phyloP scores from a whole-genome alignment of 2,113 vertebrate species.

The Microcebus jonahi region DNA sequence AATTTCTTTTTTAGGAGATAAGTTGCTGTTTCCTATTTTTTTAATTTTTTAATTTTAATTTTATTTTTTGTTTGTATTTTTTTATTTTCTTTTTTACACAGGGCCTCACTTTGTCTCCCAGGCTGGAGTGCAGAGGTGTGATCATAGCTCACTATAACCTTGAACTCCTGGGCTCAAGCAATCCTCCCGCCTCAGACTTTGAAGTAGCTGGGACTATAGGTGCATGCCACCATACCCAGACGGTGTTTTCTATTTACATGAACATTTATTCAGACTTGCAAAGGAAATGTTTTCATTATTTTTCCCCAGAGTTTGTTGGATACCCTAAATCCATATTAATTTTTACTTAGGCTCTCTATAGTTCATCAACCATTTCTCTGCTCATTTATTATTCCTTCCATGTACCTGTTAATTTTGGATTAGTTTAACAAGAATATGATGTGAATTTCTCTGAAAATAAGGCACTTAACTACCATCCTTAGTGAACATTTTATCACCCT shows the following conservation, averaged over 20 bases:
- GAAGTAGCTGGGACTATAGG: too few species aligned
- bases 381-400: neutral
- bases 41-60: too few species aligned
- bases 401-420: neutral
- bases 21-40: neutral
- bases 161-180: neutral
- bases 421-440: neutral
- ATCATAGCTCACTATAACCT: neutral
- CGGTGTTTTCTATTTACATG: neutral
- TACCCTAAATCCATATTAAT: neutral
- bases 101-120: too few species aligned
- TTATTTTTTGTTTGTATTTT: too few species aligned
- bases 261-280: neutral
- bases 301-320: neutral
- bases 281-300: neutral
- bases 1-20: neutral
- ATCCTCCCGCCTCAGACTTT: too few species aligned
- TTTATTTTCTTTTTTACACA: too few species aligned
- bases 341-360: neutral
- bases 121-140: too few species aligned
- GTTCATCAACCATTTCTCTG: neutral
- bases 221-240: too few species aligned
- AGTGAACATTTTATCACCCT: neutral
- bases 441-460: conserved; percentile 33
- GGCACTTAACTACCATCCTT: neutral